Base-by-base conservation (phyloP, 2,888 invertebrate genomes). In the Ichneumon xanthorius region DNA sequence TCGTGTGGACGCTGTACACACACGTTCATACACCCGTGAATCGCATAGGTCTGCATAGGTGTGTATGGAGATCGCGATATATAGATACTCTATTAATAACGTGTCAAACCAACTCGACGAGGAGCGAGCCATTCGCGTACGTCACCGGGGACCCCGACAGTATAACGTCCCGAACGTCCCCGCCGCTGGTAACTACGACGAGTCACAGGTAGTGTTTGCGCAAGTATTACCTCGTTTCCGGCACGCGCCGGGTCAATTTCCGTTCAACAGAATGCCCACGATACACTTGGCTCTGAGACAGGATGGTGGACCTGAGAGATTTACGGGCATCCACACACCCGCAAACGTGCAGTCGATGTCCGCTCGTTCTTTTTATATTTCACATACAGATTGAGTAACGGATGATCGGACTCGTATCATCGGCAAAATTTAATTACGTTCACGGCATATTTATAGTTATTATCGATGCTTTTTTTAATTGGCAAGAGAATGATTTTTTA, bases 201-300 rank as follows among this genome's bases (percentile, higher is more conserved):
- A 58, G 55, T 58, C 72, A 58, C 22, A 58, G 72, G 72, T 73
- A 63, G 58, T 55, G 72, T 72, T 58, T 78, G 72, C 67, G 45
- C 72, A 67, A 82, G 78, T 82, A 72, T 82, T 78, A 78, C 67
- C 72, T 78, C 65, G 82, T 78, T 82, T 82, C 82, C 82, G 82
- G 63, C 33, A 68, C 67, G 65, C 48, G 58, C 55, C 67, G 67
- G 71, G 50, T 80, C 82, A 78, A 82, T 82, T 82, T 82, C 82
- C 82, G 82, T 71, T 81, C 68, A 50, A 67, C 72, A 78, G 65
- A 72, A 65, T 76, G 58, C 55, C 75, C 19, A n/a, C 71, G 72
- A 77, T 78, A 58, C 77, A 55, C 65, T 77, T 71, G 71, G 19
- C 71, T 77, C 33, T 48, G 65, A 75, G 61, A 58, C 55, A 37